These are phyloP conservation scores for Diloba caeruleocephala DNA, from an alignment of 2,888 invertebrate genomes.

Conservation along the genomic window DNA sequence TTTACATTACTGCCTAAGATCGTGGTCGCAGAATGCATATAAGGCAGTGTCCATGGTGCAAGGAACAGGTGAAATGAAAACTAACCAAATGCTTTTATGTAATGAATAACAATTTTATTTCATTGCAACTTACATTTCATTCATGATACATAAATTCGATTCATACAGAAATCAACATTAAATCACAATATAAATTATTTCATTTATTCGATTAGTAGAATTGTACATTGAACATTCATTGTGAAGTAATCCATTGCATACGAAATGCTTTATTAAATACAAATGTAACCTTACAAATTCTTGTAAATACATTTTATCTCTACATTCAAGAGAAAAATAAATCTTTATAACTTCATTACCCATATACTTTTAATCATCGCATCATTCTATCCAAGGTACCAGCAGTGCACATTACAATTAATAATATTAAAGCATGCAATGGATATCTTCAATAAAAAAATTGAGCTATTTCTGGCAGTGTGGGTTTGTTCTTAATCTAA, in stretches of 20 bases:
- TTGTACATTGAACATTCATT: conserved; percentile 45
- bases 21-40: too few relatives aligned
- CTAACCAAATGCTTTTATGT: conserved; percentile 35
- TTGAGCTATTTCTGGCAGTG: conserved; percentile 57
- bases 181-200: conserved; percentile 61
- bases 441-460: conserved; percentile 43
- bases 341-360: conserved; percentile 18
- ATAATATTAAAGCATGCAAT: conserved; percentile 36
- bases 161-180: conserved; percentile 65
- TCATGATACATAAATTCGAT: conserved; percentile 67
- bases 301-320: conserved; percentile 2
- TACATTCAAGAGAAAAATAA: not conserved
- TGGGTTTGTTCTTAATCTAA: conserved; percentile 44
- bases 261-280: conserved; percentile 20
- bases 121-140: conserved; percentile 70
- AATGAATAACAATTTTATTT: conserved; percentile 77
- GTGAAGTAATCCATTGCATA: conserved; percentile 50
- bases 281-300: conserved; percentile 22
- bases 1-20: too few relatives aligned
- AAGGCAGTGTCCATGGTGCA: too few relatives aligned
- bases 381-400: conserved; percentile 4
- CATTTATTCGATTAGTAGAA: conserved; percentile 46
- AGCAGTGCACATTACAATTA: not conserved
- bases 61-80: conserved; percentile 4
- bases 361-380: conserved; percentile 20